Percentiles rank a stretch among this genome's conserved stretches.
Evolutionary conservation across 2,888 invertebrate genomes (phyloP).

Genomic region (Drosophila kambysellisi): DNA sequence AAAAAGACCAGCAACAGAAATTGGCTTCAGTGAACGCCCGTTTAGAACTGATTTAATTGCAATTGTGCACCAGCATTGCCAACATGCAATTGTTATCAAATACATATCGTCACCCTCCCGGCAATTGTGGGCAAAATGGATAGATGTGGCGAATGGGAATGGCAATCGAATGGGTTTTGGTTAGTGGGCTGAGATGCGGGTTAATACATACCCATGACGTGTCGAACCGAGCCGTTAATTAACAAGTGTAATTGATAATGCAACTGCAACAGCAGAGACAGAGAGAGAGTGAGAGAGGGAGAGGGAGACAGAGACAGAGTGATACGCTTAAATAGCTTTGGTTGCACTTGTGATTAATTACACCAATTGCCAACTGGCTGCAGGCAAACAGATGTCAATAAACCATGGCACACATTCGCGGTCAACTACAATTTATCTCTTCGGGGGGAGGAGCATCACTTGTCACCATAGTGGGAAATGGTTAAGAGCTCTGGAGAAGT

Average conservation of each 20-base stretch:
- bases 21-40: slow-evolving; percentile 60
- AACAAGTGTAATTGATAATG: slow-evolving; percentile 79
- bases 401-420: slow-evolving; percentile 68
- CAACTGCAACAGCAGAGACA: slow-evolving; percentile 10
- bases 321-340: slow-evolving; percentile 36
- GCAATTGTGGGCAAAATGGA: slow-evolving; percentile 17
- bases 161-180: slow-evolving; percentile 27
- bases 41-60: slow-evolving; percentile 78
- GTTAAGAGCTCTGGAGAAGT: slow-evolving; percentile 35
- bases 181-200: slow-evolving; percentile 57
- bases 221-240: slow-evolving; percentile 59
- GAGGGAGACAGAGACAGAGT: not conserved
- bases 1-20: slow-evolving; percentile 36
- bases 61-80: slow-evolving; percentile 60
- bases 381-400: slow-evolving; percentile 67
- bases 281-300: not conserved
- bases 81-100: slow-evolving; percentile 74
- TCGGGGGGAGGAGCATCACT: slow-evolving; percentile 31
- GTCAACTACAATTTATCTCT: slow-evolving; percentile 22
- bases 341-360: slow-evolving; percentile 60
- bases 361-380: slow-evolving; percentile 45
- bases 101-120: slow-evolving; percentile 56
- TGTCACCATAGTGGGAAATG: slow-evolving; percentile 60
- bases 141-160: not conserved
- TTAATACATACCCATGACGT: slow-evolving; percentile 54